Evolutionary conservation across 1,140 invertebrate species (phyloP), one percentile per base, ranked within the genome.

Genomic region (Ceratosolen solmsi): DNA sequence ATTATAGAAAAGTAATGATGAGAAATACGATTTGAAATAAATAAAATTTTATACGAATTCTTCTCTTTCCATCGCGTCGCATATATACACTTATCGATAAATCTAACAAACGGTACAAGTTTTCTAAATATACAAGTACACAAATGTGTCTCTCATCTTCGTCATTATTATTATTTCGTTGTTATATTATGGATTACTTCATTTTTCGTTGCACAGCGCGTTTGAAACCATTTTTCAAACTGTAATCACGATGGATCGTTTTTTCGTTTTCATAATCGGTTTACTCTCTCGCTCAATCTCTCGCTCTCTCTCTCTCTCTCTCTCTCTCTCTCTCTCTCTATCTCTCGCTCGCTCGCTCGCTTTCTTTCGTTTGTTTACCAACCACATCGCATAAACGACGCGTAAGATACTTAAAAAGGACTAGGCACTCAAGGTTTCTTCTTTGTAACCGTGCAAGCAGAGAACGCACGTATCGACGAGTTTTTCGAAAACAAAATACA

Each of bases 391-490:
- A 20, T 46, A 68, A 30, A 82, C 60, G 79, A 83, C 36, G 78
- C 83, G 63, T 80, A 82, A 82, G 79, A 83, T 86, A 83, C 83
- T 87, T 85, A 84, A 85, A 78, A 88, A 87, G 84, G 89, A 90
- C 88, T 90, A 90, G 89, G 87, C 85, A 87, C 84, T 89, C 83
- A 85, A 88, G 84, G 84, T 84, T 87, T 33, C 79, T 72, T 85
- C 79, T 33, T 72, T 46, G 60, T 51, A 78, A 82, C 75, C 82
- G 84, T 81, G 79, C 76, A 77, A 80, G 80, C 80, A 75, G 76
- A 68, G 73, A 75, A 82, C 78, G 81, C 70, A 72, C 70, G 25
- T 4, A 51, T 46, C 30, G 70, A 46, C 70, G 41, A 49, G 70
- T 49, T 51, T 68, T n/a, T 68, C 33, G 63, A 68, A 38, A 68